Conservation (phyloP, 2,888 invertebrate genomes). For the Meiosimyza decipiens region DNA sequence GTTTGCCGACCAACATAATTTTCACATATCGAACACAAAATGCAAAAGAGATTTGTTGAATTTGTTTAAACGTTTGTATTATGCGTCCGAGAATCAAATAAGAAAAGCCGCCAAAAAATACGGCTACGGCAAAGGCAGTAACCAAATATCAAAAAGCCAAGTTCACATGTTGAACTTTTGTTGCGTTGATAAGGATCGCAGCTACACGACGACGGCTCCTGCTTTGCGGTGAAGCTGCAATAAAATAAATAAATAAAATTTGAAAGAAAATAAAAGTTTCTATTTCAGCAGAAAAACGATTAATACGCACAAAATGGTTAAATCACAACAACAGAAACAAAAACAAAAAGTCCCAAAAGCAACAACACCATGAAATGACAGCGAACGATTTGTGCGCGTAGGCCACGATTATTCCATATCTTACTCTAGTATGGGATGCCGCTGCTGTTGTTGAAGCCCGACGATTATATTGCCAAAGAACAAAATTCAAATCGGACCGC, state of each 20-base stretch:
- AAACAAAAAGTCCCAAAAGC: slow-evolving; percentile 3
- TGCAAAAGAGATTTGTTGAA: slow-evolving; percentile 27
- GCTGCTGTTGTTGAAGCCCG: background rate
- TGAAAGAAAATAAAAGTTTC: background rate
- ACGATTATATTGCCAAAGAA: slow-evolving; percentile 30
- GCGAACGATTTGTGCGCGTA: slow-evolving; percentile 21
- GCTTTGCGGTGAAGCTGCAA: background rate
- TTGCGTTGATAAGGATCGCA: slow-evolving; percentile 25
- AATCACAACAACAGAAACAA: background rate
- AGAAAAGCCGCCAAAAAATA: slow-evolving; percentile 18
- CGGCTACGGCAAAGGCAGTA: background rate
- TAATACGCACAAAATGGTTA: slow-evolving; percentile 29
- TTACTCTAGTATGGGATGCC: background rate
- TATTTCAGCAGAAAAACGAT: slow-evolving; percentile 27
- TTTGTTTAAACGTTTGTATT: slow-evolving; percentile 34
- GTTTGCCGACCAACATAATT: slow-evolving; percentile 17
- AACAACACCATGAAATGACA: slow-evolving; percentile 18
- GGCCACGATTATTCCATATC: slow-evolving; percentile 9
- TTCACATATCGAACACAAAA: slow-evolving; percentile 24
- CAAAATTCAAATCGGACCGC: slow-evolving; percentile 22
- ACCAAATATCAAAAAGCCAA: background rate
- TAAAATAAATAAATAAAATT: background rate
- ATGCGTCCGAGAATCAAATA: slow-evolving; percentile 27
- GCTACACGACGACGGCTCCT: slow-evolving; percentile 15
- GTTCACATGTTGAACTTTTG: background rate